phyloP scores from a whole-genome alignment of 2,113 vertebrate genomes.

The Salvelinus namaycush region DNA sequence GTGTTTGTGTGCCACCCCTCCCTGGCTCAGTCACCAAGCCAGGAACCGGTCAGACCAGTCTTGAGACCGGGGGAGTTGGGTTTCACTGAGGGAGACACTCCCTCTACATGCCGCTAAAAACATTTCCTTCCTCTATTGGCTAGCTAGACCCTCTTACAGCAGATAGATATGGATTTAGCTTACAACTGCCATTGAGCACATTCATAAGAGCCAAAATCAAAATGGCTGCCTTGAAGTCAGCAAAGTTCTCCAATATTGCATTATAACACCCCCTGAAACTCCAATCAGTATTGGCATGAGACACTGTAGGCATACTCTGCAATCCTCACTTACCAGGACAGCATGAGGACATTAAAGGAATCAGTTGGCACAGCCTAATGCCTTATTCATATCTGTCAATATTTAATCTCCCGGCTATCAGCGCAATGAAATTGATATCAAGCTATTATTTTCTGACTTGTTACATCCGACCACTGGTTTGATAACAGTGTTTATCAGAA shows the following conservation, averaged over 20 bases:
- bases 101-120: slow-evolving; percentile 27
- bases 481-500: slow-evolving; percentile 42
- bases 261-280: background rate
- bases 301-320: background rate
- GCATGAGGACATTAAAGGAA: too few relatives aligned
- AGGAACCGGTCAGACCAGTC: slow-evolving; percentile 71
- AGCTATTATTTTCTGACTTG: slow-evolving; percentile 25
- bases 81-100: slow-evolving; percentile 53
- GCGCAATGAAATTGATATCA: background rate
- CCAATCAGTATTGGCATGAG: background rate
- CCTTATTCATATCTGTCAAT: background rate
- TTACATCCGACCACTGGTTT: slow-evolving; percentile 34
- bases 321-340: too few relatives aligned
- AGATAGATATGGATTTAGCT: background rate
- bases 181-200: background rate
- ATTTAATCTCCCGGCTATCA: background rate
- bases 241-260: background rate
- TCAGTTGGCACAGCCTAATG: too few relatives aligned
- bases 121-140: slow-evolving; percentile 37
- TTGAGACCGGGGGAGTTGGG: slow-evolving; percentile 38
- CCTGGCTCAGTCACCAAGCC: background rate
- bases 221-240: background rate
- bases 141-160: slow-evolving; percentile 37
- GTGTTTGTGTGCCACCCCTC: slow-evolving; percentile 22
- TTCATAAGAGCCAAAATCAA: background rate